Conservation (phyloP, 2,113 vertebrate species). For the Sinocyclocheilus maitianheensis region DNA sequence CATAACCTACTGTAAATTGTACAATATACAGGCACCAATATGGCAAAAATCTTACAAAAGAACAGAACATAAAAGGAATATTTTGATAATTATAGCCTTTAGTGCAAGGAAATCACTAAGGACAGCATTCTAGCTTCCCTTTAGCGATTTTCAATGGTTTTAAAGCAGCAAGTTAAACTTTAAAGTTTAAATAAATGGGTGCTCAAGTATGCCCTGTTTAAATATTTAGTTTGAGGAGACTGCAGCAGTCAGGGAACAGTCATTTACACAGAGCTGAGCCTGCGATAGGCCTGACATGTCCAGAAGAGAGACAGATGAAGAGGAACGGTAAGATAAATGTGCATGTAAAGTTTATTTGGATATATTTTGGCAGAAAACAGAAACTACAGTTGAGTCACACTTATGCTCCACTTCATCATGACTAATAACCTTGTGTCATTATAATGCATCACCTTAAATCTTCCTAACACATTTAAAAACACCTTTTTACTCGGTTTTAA, state of each 20-base stretch:
- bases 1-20: no score
- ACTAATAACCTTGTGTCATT: slow-evolving; percentile 14
- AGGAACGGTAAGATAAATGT: slow-evolving; percentile 43
- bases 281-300: slow-evolving; percentile 29
- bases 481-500: not conserved
- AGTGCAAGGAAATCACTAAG: not conserved
- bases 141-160: slow-evolving; percentile 57
- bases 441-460: not conserved
- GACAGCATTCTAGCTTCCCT: slow-evolving; percentile 43
- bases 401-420: not conserved
- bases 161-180: slow-evolving; percentile 56
- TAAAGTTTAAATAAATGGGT: slow-evolving; percentile 68
- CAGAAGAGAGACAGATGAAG: slow-evolving; percentile 28
- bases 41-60: no score
- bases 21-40: no score
- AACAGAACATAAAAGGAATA: not conserved
- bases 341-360: not conserved
- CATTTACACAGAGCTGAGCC: slow-evolving; percentile 25
- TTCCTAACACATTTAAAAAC: not conserved
- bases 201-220: slow-evolving; percentile 67
- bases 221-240: slow-evolving; percentile 71
- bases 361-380: slow-evolving; percentile 28
- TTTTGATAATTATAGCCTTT: not conserved
- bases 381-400: slow-evolving; percentile 1
- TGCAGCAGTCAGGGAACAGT: slow-evolving; percentile 47